phyloP scores from a whole-genome alignment of 2,113 vertebrate genomes.

The Rostratula benghalensis region DNA sequence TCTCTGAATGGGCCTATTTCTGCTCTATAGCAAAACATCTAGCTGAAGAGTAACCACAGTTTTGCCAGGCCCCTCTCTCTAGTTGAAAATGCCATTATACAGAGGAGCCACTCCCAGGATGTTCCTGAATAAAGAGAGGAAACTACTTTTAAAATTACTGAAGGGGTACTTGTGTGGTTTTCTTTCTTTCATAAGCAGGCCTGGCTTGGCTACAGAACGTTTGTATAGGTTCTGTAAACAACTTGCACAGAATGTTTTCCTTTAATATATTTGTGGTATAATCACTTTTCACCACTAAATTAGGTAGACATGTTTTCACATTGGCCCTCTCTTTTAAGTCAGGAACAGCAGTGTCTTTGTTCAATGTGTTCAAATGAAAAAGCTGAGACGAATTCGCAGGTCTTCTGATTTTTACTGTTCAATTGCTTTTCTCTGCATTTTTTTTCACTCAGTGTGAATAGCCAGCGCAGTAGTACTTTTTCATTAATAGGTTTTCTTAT shows the following conservation, averaged over 20 bases:
- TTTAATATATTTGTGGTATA: background rate
- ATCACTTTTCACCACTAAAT: background rate
- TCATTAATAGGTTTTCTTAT: background rate
- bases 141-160: conserved; percentile 16
- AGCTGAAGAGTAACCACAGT: background rate
- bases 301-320: background rate
- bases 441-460: background rate
- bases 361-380: background rate
- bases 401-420: background rate
- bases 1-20: background rate
- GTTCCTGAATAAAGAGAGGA: conserved; percentile 37
- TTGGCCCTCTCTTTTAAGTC: background rate
- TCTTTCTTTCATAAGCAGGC: background rate
- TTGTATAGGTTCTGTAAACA: background rate
- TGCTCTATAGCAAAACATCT: background rate
- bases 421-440: background rate
- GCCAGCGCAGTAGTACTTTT: background rate
- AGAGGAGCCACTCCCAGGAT: conserved; percentile 26
- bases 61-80: background rate
- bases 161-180: background rate
- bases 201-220: background rate
- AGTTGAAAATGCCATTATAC: background rate
- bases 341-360: background rate
- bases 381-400: background rate
- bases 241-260: background rate